These are phyloP conservation scores for Cephus runcator DNA, from an alignment of 2,888 invertebrate genomes.

Conservation along the genomic window DNA sequence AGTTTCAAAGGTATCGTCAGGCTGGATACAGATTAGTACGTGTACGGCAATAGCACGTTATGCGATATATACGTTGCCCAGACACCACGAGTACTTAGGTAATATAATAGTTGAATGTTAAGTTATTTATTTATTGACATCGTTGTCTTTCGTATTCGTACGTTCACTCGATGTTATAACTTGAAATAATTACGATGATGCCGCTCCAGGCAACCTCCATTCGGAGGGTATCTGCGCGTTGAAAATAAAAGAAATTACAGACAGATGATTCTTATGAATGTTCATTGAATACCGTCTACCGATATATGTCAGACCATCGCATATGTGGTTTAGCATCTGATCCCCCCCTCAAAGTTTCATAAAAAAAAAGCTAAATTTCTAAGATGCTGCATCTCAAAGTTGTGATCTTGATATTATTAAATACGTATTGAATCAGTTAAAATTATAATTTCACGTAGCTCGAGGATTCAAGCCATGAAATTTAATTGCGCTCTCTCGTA, in stretches of 20 bases:
- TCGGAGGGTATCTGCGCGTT: neutral
- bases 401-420: too few species aligned
- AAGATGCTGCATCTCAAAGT: too few species aligned
- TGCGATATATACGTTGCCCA: neutral
- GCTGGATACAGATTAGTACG: neutral
- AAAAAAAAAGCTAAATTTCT: too few species aligned
- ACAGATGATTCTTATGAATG: neutral
- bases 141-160: neutral
- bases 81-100: neutral
- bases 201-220: neutral
- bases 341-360: too few species aligned
- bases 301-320: too few species aligned
- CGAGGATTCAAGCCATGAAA: too few species aligned
- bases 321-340: too few species aligned
- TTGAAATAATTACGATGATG: neutral
- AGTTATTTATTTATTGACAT: slow-evolving; percentile 4
- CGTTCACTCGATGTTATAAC: neutral
- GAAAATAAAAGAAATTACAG: neutral
- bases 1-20: neutral
- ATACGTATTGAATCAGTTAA: too few species aligned
- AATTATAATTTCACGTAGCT: too few species aligned
- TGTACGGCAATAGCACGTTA: neutral
- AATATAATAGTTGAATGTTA: neutral
- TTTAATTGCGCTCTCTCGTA: too few species aligned
- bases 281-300: neutral